These are phyloP conservation scores for Periparus ater DNA, from an alignment of 2,797 vertebrate species.

Conservation along the genomic window DNA sequence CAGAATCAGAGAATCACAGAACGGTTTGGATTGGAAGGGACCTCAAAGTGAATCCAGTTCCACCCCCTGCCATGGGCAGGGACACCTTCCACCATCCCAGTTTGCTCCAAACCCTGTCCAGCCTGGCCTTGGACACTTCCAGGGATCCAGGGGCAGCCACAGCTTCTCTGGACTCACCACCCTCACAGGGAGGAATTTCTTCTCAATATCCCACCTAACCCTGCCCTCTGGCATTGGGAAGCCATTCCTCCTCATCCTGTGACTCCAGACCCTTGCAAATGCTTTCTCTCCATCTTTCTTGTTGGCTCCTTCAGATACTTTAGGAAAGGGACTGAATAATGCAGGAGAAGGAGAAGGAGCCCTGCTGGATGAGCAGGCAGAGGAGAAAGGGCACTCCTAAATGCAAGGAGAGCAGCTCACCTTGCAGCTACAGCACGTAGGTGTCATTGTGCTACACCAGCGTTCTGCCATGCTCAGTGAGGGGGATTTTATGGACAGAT, in stretches of 20 bases:
- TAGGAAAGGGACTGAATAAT: background rate
- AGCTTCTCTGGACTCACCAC: rapidly evolving
- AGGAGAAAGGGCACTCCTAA: background rate
- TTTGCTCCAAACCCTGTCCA: rapidly evolving
- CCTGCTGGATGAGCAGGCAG: background rate
- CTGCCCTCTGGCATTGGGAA: background rate
- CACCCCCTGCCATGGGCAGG: background rate
- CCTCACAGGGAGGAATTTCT: background rate
- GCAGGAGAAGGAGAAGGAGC: background rate
- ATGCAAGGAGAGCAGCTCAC: background rate
- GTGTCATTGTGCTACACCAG: background rate
- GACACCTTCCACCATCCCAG: background rate
- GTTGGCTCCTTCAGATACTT: background rate
- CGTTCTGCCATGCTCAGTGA: background rate
- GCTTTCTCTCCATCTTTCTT: background rate
- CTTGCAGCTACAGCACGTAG: rapidly evolving
- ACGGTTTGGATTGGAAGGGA: background rate
- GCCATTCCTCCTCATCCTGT: background rate
- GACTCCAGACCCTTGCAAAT: background rate
- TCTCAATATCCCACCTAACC: background rate
- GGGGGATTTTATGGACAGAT: background rate
- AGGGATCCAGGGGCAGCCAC: background rate
- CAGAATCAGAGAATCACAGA: background rate
- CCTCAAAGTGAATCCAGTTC: rapidly evolving
- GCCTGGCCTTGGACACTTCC: rapidly evolving